phyloP scores from a whole-genome alignment of 2,888 invertebrate genomes.

The Drosophila nr. perissopoda region DNA sequence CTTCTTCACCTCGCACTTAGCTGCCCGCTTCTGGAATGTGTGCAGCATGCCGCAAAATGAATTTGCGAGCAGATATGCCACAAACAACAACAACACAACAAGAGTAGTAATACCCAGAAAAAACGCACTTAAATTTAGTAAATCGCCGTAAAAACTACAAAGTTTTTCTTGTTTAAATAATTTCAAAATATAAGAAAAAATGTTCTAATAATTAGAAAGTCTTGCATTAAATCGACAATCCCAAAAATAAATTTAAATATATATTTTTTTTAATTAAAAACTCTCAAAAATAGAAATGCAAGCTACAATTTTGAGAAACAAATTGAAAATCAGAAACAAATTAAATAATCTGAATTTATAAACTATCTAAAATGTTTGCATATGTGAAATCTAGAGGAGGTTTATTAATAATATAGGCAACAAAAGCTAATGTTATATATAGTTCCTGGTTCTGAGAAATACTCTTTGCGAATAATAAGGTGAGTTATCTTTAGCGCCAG shows the following conservation, averaged over 20 bases:
- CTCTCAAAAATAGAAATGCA: neutral
- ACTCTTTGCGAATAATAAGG: neutral
- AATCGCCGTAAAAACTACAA: accelerated
- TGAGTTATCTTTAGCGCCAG: too few species aligned
- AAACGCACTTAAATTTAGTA: neutral
- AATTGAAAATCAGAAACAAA: too few species aligned
- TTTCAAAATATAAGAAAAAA: too few species aligned
- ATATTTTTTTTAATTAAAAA: too few species aligned
- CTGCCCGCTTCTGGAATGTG: conserved; percentile 36
- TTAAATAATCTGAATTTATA: neutral
- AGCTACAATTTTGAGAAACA: neutral
- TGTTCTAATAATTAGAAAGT: neutral
- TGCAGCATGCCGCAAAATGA: conserved; percentile 70
- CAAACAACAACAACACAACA: conserved; percentile 24
- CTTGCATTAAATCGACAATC: neutral
- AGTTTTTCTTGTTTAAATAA: neutral
- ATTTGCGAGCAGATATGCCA: conserved; percentile 55
- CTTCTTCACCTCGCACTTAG: neutral
- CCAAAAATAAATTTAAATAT: too few species aligned
- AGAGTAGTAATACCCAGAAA: neutral
- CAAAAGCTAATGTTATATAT: neutral
- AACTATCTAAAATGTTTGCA: neutral
- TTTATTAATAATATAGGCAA: neutral
- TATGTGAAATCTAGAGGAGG: accelerated
- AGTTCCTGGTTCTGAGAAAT: neutral